Percentiles rank a stretch among this genome's conserved stretches.
Conservation (phyloP, 2,113 vertebrate genomes). For the Serilophus lunatus region DNA sequence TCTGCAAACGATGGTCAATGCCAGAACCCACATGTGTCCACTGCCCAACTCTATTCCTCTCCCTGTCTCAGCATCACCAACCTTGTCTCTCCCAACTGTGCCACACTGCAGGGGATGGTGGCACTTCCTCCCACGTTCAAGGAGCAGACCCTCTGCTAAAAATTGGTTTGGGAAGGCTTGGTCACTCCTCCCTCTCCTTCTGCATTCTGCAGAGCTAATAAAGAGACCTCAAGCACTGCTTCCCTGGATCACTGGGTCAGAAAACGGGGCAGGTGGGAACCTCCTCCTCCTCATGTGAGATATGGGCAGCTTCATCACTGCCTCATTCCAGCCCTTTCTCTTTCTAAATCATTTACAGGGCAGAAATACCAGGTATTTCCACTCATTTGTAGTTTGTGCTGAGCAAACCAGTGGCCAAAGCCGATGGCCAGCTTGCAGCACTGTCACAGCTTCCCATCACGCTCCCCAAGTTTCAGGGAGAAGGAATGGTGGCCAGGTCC, state of each 20-base stretch:
- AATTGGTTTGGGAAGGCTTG: neutral
- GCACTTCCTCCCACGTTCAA: neutral
- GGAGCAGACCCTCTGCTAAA: neutral
- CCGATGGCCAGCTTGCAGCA: neutral
- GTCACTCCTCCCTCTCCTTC: neutral
- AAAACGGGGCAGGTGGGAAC: neutral
- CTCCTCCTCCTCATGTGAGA: rapidly evolving
- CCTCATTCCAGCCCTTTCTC: neutral
- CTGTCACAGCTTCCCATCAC: neutral
- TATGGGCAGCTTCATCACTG: rapidly evolving
- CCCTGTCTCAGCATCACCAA: neutral
- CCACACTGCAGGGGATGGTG: neutral
- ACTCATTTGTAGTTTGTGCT: neutral
- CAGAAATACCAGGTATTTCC: neutral
- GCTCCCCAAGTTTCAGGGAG: neutral
- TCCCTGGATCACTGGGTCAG: neutral
- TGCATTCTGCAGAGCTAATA: neutral
- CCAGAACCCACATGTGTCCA: neutral
- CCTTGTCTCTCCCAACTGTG: rapidly evolving
- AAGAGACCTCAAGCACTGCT: no score
- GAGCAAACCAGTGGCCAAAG: neutral
- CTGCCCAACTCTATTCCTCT: neutral
- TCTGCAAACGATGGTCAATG: neutral
- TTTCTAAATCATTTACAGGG: neutral
- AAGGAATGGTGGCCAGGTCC: neutral